phyloP scores from a whole-genome alignment of 2,888 invertebrate species.

The Catocala sponsa region DNA sequence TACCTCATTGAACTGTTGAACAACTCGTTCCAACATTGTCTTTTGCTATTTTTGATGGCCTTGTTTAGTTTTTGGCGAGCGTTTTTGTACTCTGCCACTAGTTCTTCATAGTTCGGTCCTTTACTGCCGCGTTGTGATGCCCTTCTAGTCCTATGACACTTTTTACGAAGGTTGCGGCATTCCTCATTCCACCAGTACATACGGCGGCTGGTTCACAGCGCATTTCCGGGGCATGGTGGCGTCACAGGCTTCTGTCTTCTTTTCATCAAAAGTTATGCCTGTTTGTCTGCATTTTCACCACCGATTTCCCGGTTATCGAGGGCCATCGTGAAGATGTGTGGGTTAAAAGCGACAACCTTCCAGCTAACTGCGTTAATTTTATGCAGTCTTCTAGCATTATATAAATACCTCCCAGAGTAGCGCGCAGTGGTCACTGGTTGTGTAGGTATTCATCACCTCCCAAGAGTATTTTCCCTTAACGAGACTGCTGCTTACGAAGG shows the following conservation, averaged over 20 bases:
- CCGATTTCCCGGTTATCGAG: neutral
- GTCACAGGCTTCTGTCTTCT: constrained; percentile 3
- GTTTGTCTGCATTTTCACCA: neutral
- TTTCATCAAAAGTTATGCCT: constrained; percentile 1
- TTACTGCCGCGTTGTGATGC: neutral
- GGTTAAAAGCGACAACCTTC: too few relatives aligned
- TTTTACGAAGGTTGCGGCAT: neutral
- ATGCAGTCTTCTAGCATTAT: too few relatives aligned
- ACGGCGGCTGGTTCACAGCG: neutral
- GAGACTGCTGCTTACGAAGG: too few relatives aligned
- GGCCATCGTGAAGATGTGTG: neutral
- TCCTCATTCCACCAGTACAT: constrained; percentile 6
- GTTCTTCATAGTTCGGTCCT: constrained; percentile 5
- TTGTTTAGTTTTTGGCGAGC: constrained; percentile 10
- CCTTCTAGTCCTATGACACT: constrained; percentile 2
- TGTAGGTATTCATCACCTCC: too few relatives aligned
- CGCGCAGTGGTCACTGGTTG: too few relatives aligned
- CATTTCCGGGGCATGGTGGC: neutral
- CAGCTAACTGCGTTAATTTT: too few relatives aligned
- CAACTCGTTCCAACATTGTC: neutral
- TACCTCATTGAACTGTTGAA: too few relatives aligned
- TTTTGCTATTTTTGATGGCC: constrained; percentile 14
- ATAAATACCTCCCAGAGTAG: too few relatives aligned
- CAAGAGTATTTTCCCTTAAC: too few relatives aligned
- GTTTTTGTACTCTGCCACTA: constrained; percentile 10